Evolutionary conservation across 2,888 invertebrate species (phyloP), one percentile per base, ranked within the genome.

Genomic region (Ormyrus rosae): DNA sequence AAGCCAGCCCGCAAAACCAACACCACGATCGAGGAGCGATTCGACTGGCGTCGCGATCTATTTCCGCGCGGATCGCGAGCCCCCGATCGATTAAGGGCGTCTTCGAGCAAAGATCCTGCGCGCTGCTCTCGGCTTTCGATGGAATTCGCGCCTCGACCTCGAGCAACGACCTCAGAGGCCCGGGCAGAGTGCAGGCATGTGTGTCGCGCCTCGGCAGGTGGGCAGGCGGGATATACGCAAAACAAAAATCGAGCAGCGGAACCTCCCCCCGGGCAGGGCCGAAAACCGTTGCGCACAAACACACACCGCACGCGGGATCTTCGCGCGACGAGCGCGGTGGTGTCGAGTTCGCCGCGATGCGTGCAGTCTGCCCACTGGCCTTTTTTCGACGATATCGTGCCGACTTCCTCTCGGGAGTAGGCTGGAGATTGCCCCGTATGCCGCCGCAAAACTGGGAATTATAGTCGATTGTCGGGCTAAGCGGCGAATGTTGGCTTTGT

Each of bases 101-200:
- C 19, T 19, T 19, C 19, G 19, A 19, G 19, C 19, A 19, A 19
- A 19, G 19, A 19, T 19, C 75, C 75, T 78, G 78, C 78, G 64
- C 48, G 55, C 48, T 10, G 10, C 64, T 48, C 19, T 60, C 64
- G n/a, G 0, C 11, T 45, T 50, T 50, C 19, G n/a, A 71, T 51
- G 51, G 11, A 65, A 48, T 65, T 19, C 11, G 48, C 65, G 5
- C n/a, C 51, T 70, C 53, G 79, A 79, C 81, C 81, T 79, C 81
- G 81, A 82, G 70, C 79, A 82, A 79, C 72, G 81, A 82, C 81
- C 81, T 79, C 79, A 60, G 51, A 60, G 51, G n/a, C 60, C 5
- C 11, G 13, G 11, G 9, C 6, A 51, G n/a, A 11, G 34, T 55
- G 19, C n/a, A 50, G 19, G 19, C 19, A 19, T 19, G 55, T 46